Percentiles rank a stretch among this genome's conserved stretches.
These are phyloP conservation scores for Agrilus biguttatus DNA, from an alignment of 2,888 invertebrate genomes.

Conservation along the genomic window DNA sequence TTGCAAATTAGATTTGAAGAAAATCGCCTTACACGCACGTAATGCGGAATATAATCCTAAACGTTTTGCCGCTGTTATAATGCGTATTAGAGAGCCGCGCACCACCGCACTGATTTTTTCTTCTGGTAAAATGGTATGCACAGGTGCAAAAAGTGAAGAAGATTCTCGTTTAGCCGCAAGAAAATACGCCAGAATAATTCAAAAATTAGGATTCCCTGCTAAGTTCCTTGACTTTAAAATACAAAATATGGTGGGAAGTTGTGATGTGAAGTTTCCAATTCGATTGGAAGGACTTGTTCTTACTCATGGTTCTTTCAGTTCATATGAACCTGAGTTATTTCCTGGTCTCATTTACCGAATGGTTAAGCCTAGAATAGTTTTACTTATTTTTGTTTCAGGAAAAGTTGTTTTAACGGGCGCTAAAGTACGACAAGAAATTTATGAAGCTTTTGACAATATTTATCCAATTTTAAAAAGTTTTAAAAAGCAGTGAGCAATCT, in stretches of 20 bases:
- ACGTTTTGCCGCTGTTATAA: conserved; percentile 97
- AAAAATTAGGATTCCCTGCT: conserved; percentile 64
- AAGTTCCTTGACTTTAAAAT: conserved; percentile 70
- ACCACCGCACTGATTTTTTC: conserved; percentile 76
- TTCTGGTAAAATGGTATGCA: conserved; percentile 79
- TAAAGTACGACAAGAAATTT: conserved; percentile 57
- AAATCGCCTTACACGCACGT: conserved; percentile 92
- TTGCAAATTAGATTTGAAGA: conserved; percentile 89
- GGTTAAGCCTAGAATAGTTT: conserved; percentile 66
- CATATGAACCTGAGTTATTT: conserved; percentile 71
- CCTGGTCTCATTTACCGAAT: conserved; percentile 72
- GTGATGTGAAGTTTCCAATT: conserved; percentile 77
- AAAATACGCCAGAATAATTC: conserved; percentile 70
- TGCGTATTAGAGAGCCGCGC: conserved; percentile 82
- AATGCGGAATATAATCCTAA: conserved; percentile 99
- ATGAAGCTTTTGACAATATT: conserved; percentile 63
- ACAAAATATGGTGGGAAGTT: conserved; percentile 78
- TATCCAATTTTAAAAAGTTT: conserved; percentile 64
- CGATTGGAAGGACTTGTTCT: conserved; percentile 63
- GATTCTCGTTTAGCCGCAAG: conserved; percentile 63
- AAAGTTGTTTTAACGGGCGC: conserved; percentile 73
- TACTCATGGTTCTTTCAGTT: conserved; percentile 65
- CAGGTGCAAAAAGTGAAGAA: conserved; percentile 74
- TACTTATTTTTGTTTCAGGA: conserved; percentile 72
- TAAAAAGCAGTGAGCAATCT: conserved; percentile 37